Base-by-base conservation (phyloP, 2,113 vertebrate species). In the Catharus minimus region DNA sequence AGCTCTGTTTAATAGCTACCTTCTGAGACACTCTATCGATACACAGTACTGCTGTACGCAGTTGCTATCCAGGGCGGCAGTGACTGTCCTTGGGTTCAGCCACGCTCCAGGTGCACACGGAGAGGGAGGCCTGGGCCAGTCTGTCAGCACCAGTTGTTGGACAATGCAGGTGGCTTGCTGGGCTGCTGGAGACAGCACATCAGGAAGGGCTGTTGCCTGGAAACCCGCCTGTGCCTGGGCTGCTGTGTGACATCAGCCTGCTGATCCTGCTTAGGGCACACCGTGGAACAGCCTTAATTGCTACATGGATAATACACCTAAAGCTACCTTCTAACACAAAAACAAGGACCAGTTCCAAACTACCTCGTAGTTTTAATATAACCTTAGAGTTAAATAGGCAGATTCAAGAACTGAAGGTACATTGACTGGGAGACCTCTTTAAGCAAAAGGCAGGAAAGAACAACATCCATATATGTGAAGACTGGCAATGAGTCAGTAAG, bases 91-190 rank as follows among this genome's bases (percentile, higher is more conserved):
- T 71, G 38, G 26, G 53, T 57, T 38, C 55, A 56, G 66, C 9
- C 23, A 5, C 4, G 0, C 32, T 32, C 33, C 28, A 62, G n/a
- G 9, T 8, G 38, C 44, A 30, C 20, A 3, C 0, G 2, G 11
- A 68, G n/a, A 30, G 60, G 14, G 30, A 1, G 1, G 27, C 13
- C 68, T 49, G 52, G 82, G 47, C 50, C 60, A 33, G 57, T 11
- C 39, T 55, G 67, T 21, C 36, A 64, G 53, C 33, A 71, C 21
- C 68, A 39, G 28, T 2, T 28, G 28, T 2, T 46, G 88, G 61
- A 33, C 39, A 28, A 41, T 78, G 28, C 39, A 49, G 56, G 50
- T 28, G 41, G 11, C 24, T 57, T 7, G 18, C 39, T 36, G 44
- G 11, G 43, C 28, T 46, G 26, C 65, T 55, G 74, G 18, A 69